These are phyloP conservation scores for Venustoraphidia nigricollis DNA, from an alignment of 2,888 invertebrate species.

Conservation along the genomic window DNA sequence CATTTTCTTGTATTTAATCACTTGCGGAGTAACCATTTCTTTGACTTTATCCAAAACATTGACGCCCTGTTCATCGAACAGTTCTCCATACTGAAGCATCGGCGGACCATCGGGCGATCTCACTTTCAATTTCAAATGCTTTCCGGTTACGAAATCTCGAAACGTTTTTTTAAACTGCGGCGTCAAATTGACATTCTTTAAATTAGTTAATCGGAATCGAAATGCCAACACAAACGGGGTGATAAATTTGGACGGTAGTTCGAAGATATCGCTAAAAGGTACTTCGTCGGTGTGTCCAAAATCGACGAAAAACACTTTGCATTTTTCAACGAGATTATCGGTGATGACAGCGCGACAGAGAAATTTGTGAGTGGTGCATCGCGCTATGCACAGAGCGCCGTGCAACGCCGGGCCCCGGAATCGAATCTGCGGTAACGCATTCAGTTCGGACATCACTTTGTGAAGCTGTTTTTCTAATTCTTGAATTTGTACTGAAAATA, in stretches of 20 bases:
- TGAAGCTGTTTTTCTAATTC: conserved; percentile 41
- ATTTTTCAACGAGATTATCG: conserved; percentile 51
- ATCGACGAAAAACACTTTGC: conserved; percentile 66
- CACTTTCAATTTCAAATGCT: conserved; percentile 47
- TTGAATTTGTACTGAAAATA: conserved; percentile 60
- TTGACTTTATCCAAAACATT: conserved; percentile 42
- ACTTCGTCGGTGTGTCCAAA: conserved; percentile 65
- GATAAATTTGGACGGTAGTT: conserved; percentile 57
- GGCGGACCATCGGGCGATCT: conserved; percentile 53
- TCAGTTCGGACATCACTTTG: conserved; percentile 57
- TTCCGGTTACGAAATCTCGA: conserved; percentile 46
- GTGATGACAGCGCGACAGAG: conserved; percentile 65
- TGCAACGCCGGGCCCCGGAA: conserved; percentile 53
- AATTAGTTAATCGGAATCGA: conserved; percentile 54
- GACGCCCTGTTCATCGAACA: conserved; percentile 39
- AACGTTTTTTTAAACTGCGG: conserved; percentile 55
- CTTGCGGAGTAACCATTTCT: conserved; percentile 14
- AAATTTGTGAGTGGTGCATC: conserved; percentile 49
- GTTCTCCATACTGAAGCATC: conserved; percentile 57
- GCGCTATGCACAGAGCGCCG: conserved; percentile 62
- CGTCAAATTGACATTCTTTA: conserved; percentile 36
- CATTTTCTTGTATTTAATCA: conserved; percentile 15
- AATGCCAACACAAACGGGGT: conserved; percentile 60
- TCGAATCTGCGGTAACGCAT: conserved; percentile 38
- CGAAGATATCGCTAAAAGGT: conserved; percentile 52